Percentiles rank a stretch among this genome's conserved stretches.
phyloP scores from a whole-genome alignment of 1,140 invertebrate species.

The Scaptodrosophila lebanonensis region DNA sequence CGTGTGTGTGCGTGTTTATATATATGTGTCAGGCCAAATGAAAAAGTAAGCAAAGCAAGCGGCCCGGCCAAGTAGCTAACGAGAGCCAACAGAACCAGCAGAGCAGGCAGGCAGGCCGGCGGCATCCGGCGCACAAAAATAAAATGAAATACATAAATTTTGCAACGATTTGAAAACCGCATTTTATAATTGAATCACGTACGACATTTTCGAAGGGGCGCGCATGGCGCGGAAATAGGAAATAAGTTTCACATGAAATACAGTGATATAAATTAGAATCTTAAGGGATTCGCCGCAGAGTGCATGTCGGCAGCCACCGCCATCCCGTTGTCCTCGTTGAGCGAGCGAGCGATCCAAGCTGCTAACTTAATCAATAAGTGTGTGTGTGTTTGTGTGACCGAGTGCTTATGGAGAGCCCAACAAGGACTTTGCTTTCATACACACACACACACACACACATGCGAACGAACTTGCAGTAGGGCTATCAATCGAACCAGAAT shows the following conservation, averaged over 20 bases:
- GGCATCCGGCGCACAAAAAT: conserved; percentile 53
- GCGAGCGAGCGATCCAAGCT: neutral
- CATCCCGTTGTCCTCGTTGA: neutral
- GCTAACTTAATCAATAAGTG: conserved; percentile 58
- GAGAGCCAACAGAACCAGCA: conserved; percentile 3
- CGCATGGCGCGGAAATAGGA: conserved; percentile 55
- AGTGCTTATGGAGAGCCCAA: conserved; percentile 20
- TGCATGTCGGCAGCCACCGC: neutral
- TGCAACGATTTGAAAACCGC: conserved; percentile 76
- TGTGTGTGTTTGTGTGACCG: neutral
- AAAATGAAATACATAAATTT: conserved; percentile 77
- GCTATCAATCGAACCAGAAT: too few species aligned
- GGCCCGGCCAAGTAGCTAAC: too few species aligned
- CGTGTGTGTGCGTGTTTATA: too few species aligned
- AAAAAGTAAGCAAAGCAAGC: too few species aligned
- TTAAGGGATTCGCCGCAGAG: conserved; percentile 60
- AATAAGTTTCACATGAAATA: conserved; percentile 56
- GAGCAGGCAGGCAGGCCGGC: conserved; percentile 8
- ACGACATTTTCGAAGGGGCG: conserved; percentile 60
- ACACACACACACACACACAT: too few species aligned
- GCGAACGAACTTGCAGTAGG: too few species aligned
- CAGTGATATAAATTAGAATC: conserved; percentile 75
- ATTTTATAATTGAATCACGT: conserved; percentile 77
- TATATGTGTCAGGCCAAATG: too few species aligned
- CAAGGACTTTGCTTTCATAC: too few species aligned